Evolutionary conservation across 2,888 invertebrate genomes (phyloP), one percentile per base, ranked within the genome.

Genomic region (Acronicta aceris): DNA sequence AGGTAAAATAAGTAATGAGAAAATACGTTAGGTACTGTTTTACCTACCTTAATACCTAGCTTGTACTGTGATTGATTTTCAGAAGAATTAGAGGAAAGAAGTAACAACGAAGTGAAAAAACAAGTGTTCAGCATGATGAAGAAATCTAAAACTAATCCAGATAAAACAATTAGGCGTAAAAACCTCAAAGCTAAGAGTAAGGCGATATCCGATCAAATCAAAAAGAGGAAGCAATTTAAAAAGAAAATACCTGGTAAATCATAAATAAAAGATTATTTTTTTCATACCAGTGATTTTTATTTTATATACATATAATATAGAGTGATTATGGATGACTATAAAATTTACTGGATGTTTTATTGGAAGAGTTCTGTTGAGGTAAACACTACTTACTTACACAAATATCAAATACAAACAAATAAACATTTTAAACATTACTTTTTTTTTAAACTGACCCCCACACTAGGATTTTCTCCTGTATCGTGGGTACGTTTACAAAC

Each of bases 181-280:
- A 94, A 95, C 70, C 86, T 94, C 1, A 94, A 91, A 76, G 92
- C 91, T 5, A 93, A 94, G 69, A 92, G 90, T 74, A 94, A 94
- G 76, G 83, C 88, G 3, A 94, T 94, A 60, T 93, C 93, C 16
- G 91, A 91, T 66, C 91, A 94, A 81, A 94, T 94, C 16, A 94
- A 94, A 66, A 94, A 93, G 71, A 87, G 92, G 61, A 94, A 92
- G 79, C 90, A 89, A 51, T 83, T 91, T 33, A 90, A 89, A 73
- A 93, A 91, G 80, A 92, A 90, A 72, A 91, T 88, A 65, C 82
- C 85, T 55, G 74, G 78, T 38, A 91, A 90, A 79, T 83, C 78
- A 57, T 83, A 78, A 81, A 55, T 13, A 6, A 66, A 81, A 82
- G 83, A 85, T 65, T 55, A 60, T 66, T 72, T 70, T 78, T 46